Conservation (phyloP, 2,888 invertebrate species). For the Thumatha senex region DNA sequence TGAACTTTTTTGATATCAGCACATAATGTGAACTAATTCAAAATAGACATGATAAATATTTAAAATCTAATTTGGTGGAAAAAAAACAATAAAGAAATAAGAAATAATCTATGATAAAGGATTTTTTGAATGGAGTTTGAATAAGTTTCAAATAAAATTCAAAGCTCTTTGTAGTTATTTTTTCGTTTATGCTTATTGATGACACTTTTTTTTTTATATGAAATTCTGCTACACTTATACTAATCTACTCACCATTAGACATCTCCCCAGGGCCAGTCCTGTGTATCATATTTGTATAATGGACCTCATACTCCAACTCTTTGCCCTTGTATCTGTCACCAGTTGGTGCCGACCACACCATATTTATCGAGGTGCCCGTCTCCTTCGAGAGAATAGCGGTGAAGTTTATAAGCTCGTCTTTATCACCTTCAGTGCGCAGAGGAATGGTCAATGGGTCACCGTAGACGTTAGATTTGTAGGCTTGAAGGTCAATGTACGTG, state of each 20-base stretch:
- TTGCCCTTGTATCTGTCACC: constrained; percentile 73
- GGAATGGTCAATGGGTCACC: constrained; percentile 80
- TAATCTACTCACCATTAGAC: constrained; percentile 79
- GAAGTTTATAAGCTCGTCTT: constrained; percentile 78
- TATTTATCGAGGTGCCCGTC: constrained; percentile 84
- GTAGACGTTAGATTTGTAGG: constrained; percentile 81
- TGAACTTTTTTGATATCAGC: too few relatives aligned
- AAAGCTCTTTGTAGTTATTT: too few relatives aligned
- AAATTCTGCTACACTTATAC: too few relatives aligned
- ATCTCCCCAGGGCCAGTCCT: constrained; percentile 65
- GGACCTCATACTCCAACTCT: constrained; percentile 86
- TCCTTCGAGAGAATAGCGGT: constrained; percentile 78
- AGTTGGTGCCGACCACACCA: constrained; percentile 87
- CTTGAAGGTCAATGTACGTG: constrained; percentile 83
- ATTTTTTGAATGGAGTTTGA: too few relatives aligned
- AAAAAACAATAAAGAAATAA: too few relatives aligned
- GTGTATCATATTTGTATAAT: constrained; percentile 83
- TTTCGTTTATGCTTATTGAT: too few relatives aligned
- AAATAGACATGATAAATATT: too few relatives aligned
- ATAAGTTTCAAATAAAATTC: too few relatives aligned
- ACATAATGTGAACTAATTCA: too few relatives aligned
- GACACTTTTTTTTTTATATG: too few relatives aligned
- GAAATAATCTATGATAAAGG: too few relatives aligned
- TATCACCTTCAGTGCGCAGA: constrained; percentile 73
- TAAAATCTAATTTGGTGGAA: too few relatives aligned